Percentiles rank a stretch among this genome's conserved stretches.
Evolutionary conservation across 1,140 invertebrate genomes (phyloP).

Genomic region (Batillaria attramentaria): DNA sequence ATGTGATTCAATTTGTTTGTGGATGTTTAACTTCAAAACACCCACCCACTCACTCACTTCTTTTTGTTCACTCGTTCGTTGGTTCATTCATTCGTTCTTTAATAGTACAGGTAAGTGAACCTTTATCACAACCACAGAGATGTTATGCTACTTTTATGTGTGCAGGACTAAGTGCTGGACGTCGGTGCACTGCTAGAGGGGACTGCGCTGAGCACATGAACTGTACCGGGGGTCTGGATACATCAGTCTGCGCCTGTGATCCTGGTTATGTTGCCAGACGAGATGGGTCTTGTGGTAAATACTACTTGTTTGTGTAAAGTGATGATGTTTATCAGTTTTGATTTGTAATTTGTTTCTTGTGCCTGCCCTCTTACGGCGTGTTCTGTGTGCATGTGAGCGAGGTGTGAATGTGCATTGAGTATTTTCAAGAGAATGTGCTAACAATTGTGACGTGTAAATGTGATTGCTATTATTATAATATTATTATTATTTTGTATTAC

Average conservation of each 20-base stretch:
- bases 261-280: not conserved
- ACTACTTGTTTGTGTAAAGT: not conserved
- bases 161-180: not conserved
- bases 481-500: too few relatives aligned
- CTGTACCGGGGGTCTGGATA: constrained; percentile 12
- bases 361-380: not conserved
- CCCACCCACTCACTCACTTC: not conserved
- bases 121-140: not conserved
- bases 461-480: too few relatives aligned
- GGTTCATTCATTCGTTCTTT: not conserved
- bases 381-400: not conserved
- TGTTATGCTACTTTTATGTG: not conserved
- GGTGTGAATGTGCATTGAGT: not conserved
- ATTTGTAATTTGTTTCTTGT: not conserved
- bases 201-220: constrained; percentile 5
- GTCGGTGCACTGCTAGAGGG: not conserved
- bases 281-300: constrained; percentile 19
- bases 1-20: too few relatives aligned
- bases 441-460: not conserved
- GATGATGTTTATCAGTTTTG: not conserved
- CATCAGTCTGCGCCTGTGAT: not conserved
- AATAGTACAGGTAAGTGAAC: not conserved
- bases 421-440: not conserved
- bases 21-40: too few relatives aligned
- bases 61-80: not conserved